Evolutionary conservation across 2,797 vertebrate genomes (phyloP).

Genomic region (Gallinago stenura): DNA sequence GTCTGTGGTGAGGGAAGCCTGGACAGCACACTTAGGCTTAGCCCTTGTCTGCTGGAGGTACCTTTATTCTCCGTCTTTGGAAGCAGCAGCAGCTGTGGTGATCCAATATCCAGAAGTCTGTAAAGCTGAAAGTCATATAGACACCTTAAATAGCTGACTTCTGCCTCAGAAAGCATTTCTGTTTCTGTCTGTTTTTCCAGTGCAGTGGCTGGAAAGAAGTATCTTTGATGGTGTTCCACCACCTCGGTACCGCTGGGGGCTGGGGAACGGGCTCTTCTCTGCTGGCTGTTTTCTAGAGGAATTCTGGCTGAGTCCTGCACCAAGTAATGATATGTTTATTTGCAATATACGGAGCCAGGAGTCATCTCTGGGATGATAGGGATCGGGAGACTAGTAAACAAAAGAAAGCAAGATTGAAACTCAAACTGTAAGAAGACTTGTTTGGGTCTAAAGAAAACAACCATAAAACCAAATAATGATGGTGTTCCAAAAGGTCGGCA

Average conservation of each 20-base stretch:
- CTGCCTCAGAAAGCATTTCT: background rate
- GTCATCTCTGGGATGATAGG: background rate
- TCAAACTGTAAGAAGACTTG: background rate
- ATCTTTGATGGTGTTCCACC: background rate
- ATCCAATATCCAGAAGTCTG: background rate
- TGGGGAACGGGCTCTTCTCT: background rate
- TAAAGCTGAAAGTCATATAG: background rate
- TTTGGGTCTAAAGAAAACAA: slow-evolving; percentile 27
- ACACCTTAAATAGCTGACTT: background rate
- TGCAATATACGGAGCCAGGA: slow-evolving; percentile 24
- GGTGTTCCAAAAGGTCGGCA: background rate
- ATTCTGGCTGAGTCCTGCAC: background rate
- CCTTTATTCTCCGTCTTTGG: background rate
- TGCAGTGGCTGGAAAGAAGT: background rate
- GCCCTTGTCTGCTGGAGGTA: background rate
- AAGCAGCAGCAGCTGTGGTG: background rate
- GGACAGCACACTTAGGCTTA: background rate
- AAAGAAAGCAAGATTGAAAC: slow-evolving; percentile 11
- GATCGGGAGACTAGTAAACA: slow-evolving; percentile 41
- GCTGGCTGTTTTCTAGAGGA: background rate
- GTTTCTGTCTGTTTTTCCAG: background rate
- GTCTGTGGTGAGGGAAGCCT: background rate
- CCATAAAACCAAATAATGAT: background rate
- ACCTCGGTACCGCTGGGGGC: background rate
- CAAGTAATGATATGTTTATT: slow-evolving; percentile 24